A percentile compares a stretch with the other conserved stretches of the same genome.
Evolutionary conservation across 2,888 invertebrate genomes (phyloP).

Genomic region (Xylota sylvarum): DNA sequence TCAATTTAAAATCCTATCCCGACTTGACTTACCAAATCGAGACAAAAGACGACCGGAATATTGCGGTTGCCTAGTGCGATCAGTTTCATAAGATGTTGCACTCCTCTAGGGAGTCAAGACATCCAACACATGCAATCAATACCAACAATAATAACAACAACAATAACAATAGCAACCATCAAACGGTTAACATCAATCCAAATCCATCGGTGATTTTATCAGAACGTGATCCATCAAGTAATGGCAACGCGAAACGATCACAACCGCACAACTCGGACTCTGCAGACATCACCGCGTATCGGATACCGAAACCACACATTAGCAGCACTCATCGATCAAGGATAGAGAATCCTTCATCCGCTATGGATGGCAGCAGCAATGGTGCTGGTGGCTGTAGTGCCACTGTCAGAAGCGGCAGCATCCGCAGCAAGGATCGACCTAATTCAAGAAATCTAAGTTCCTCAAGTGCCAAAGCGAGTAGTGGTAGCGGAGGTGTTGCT

Average conservation of each 20-base stretch:
- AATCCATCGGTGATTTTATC: conserved; percentile 55
- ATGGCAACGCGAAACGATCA: conserved; percentile 67
- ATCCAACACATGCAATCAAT: conserved; percentile 54
- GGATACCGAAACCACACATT: conserved; percentile 63
- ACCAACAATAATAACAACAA: conserved; percentile 32
- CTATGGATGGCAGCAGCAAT: conserved; percentile 47
- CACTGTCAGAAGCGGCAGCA: conserved; percentile 32
- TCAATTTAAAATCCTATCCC: conserved; percentile 18
- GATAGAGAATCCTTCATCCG: conserved; percentile 47
- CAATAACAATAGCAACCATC: conserved; percentile 38
- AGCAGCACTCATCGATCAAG: conserved; percentile 65
- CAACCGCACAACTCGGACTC: conserved; percentile 55
- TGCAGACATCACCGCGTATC: conserved; percentile 61
- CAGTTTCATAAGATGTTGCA: conserved; percentile 68
- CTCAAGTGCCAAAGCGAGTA: conserved; percentile 75
- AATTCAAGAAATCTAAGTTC: conserved; percentile 77
- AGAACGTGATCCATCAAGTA: conserved; percentile 62
- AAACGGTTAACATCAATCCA: conserved; percentile 51
- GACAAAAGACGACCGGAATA: not conserved
- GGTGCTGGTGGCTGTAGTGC: conserved; percentile 28
- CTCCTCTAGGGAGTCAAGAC: conserved; percentile 71
- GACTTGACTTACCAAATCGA: not conserved
- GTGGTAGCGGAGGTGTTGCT: conserved; percentile 44
- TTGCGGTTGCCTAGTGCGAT: not conserved
- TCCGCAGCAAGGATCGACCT: conserved; percentile 71